Conservation (phyloP, 2,888 invertebrate genomes). For the Pemphredon lugubris region DNA sequence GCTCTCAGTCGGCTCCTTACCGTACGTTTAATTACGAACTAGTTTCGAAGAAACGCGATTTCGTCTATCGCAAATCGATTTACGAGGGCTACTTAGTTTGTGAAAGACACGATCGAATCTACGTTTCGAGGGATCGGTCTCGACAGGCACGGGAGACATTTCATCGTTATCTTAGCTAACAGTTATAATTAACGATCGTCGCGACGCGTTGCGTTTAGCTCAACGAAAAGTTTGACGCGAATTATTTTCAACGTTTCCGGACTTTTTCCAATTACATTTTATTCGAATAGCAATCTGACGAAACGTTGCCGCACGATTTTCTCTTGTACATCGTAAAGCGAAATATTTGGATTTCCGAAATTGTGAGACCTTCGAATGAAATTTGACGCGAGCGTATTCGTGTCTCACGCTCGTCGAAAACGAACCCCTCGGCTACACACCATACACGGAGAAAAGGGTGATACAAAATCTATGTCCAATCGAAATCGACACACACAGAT, state of each 20-base stretch:
- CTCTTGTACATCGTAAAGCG: too few relatives aligned
- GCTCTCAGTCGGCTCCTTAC: not conserved
- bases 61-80: conserved; percentile 49
- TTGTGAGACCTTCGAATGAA: not conserved
- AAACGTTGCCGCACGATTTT: too few relatives aligned
- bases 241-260: too few relatives aligned
- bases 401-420: conserved; percentile 47
- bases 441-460: conserved; percentile 70
- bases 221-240: too few relatives aligned
- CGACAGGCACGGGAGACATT: conserved; percentile 25
- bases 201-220: too few relatives aligned
- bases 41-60: conserved; percentile 43
- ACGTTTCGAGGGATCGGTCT: conserved; percentile 58
- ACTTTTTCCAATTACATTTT: too few relatives aligned
- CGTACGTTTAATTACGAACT: conserved; percentile 30
- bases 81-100: conserved; percentile 67
- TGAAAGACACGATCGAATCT: conserved; percentile 74
- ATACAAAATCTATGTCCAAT: conserved; percentile 78
- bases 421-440: conserved; percentile 59
- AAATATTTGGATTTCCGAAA: too few relatives aligned
- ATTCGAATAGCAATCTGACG: too few relatives aligned
- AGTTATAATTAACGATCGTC: too few relatives aligned
- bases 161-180: too few relatives aligned
- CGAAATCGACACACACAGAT: conserved; percentile 74
- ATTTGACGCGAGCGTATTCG: too few relatives aligned